These are phyloP conservation scores for Ianthella basta DNA, from an alignment of 37 sponge, comb jelly and placozoan species.

Conservation along the genomic window DNA sequence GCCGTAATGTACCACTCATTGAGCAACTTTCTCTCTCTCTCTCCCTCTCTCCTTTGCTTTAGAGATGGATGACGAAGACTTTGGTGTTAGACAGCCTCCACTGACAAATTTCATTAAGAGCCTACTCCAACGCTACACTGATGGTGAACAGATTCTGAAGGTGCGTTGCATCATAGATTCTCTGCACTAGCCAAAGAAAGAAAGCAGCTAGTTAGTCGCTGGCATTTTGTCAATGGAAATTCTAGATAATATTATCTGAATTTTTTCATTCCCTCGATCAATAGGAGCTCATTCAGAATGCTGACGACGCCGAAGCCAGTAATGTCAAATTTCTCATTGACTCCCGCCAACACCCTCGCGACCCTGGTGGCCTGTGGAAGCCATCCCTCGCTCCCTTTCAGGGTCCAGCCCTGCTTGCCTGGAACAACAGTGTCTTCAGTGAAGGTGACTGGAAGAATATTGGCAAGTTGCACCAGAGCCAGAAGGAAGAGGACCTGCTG, in stretches of 20 bases:
- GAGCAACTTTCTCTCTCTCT: too few species aligned
- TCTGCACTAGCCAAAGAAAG: too few species aligned
- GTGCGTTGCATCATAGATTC: constrained; percentile 19
- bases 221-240: too few species aligned
- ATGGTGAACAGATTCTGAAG: too few species aligned
- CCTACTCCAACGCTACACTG: constrained; percentile 13
- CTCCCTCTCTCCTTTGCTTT: too few species aligned
- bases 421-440: constrained; percentile 68
- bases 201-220: too few species aligned
- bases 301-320: constrained; percentile 82
- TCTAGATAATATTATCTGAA: too few species aligned
- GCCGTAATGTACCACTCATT: too few species aligned
- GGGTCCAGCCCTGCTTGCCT: constrained; percentile 78
- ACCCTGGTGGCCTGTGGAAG: constrained; percentile 32
- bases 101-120: neutral
- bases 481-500: constrained; percentile 72
- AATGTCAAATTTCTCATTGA: constrained; percentile 67
- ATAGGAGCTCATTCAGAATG: constrained; percentile 85
- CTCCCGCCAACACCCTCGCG: constrained; percentile 46
- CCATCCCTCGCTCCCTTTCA: constrained; percentile 54
- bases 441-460: constrained; percentile 78
- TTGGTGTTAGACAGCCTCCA: neutral
- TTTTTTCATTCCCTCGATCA: too few species aligned
- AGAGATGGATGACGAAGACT: too few species aligned
- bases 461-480: constrained; percentile 63